Base-by-base conservation (phyloP, 2,113 vertebrate genomes). In the Oncorhynchus mykiss region DNA sequence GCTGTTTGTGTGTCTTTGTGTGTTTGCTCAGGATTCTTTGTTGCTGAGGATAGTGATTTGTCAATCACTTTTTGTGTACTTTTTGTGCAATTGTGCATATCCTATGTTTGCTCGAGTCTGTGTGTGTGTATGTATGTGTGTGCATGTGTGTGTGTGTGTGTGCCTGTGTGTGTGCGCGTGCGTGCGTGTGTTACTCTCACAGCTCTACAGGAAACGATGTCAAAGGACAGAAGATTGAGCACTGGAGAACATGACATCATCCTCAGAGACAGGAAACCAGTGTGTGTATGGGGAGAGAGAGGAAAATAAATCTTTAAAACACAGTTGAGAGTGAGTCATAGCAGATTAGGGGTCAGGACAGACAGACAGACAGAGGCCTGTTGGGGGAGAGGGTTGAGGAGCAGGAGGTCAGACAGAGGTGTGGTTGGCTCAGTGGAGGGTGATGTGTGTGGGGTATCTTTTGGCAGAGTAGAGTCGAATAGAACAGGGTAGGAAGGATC, bases 221-320 rank as follows among this genome's bases (percentile, higher is more conserved):
- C 72, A 67, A n/a, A 75, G 64, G 60, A 57, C 0, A 18, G 14
- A 65, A 25, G 76, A 66, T 31, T 72, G 14, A 79, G 48, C 48
- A 22, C 29, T 65, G 72, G 70, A 69, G 67, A 73, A 31, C 9
- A 67, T 82, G 71, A 83, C 71, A 69, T 82, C 79, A 78, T 77
- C 65, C 71, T 72, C 67, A 57, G 57, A 62, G n/a, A 72, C 57
- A 74, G 72, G 77, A 74, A 78, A 65, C 54, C 11, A 71, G 71
- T 73, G 51, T 54, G 34, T 34, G 34, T 34, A 34, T 8, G 34
- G 34, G 51, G 59, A 62, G 59, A 62, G 59, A 22, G 18, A 62
- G 18, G 6, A 14, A 54, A 45, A 11, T 11, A 39, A 1, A 34
- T 8, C 34, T 34, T 7, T 34, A 34, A 34, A 34, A 34, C 34